Evolutionary conservation across 2,113 vertebrate genomes (phyloP).

Genomic region (Heloderma charlesbogerti): DNA sequence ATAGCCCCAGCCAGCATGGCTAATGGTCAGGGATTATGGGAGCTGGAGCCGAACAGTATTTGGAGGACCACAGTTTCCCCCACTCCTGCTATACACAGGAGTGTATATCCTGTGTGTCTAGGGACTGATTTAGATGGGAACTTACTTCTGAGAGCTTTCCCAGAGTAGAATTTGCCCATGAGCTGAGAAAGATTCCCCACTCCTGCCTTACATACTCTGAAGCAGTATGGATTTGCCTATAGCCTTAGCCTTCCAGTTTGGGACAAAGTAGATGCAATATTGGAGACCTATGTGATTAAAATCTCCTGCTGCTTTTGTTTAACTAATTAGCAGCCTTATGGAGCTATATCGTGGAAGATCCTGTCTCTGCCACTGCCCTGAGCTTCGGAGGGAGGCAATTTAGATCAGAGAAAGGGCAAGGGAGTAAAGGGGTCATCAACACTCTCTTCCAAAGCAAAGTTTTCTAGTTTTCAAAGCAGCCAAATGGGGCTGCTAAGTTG

Average conservation of each 20-base stretch:
- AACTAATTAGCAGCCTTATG: not conserved
- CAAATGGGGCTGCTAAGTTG: not conserved
- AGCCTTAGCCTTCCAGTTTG: not conserved
- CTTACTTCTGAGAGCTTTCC: not conserved
- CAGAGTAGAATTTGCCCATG: too few relatives aligned
- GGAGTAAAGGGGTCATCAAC: not conserved
- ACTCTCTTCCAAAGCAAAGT: not conserved
- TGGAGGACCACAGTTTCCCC: too few relatives aligned
- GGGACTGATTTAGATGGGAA: not conserved
- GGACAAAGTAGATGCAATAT: too few relatives aligned
- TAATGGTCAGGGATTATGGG: too few relatives aligned
- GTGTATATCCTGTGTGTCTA: too few relatives aligned
- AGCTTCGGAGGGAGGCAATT: not conserved
- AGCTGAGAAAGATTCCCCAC: too few relatives aligned
- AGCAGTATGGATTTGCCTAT: not conserved
- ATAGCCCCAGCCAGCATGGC: too few relatives aligned
- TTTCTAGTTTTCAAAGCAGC: not conserved
- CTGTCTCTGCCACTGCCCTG: not conserved
- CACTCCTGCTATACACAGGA: too few relatives aligned
- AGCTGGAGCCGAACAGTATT: too few relatives aligned
- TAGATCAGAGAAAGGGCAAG: not conserved
- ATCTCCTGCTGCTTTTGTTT: not conserved
- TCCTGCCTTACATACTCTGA: not conserved
- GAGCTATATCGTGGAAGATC: not conserved
- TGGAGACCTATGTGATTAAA: not conserved